Base-by-base conservation (phyloP, 1,140 invertebrate species). In the Neodiprion lecontei region DNA sequence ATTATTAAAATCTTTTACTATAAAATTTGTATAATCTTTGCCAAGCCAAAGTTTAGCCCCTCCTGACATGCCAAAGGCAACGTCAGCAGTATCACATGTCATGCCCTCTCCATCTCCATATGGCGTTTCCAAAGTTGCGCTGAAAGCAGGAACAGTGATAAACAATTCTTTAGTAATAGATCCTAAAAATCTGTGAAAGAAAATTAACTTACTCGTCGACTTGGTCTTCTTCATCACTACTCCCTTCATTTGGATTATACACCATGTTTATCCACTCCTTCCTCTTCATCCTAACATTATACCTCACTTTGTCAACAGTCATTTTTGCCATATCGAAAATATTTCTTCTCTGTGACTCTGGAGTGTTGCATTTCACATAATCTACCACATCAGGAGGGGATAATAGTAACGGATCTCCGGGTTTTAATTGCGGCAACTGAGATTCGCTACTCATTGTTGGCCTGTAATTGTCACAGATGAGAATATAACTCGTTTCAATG, bases 21-120 rank as follows among this genome's bases (percentile, higher is more conserved):
- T 98, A 85, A 99, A 99, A 89, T 99, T 99, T 7, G 94, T 94
- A 84, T 99, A 99, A 87, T 99, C 98, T 88, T 99, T 99, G 49
- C 98, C 98, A 66, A 98, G 92, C 98, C 98, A 99, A n/a, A 97
- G 89, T 86, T 98, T 99, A 0, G 94, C 91, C 68, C 92, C 92
- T 1, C 92, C 91, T 77, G 91, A 83, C 21, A 89, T 86, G 69
- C 87, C 84, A 53, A 79, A 74, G 47, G 75, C 67, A 9, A 74
- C 69, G 10, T 82, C 81, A 50, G 73, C 78, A 9, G 69, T 71
- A 9, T 77, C 72, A 48, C 70, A 80, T n/a, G 75, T 21, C 67
- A 82, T 77, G 73, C 70, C 70, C 61, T 85, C 80, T 0, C 70
- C 76, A 72, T 79, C 79, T 21, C 81, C 75, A 0, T 73, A 21